Base-by-base conservation (phyloP, 2,797 vertebrate genomes). In the Anabas testudineus region DNA sequence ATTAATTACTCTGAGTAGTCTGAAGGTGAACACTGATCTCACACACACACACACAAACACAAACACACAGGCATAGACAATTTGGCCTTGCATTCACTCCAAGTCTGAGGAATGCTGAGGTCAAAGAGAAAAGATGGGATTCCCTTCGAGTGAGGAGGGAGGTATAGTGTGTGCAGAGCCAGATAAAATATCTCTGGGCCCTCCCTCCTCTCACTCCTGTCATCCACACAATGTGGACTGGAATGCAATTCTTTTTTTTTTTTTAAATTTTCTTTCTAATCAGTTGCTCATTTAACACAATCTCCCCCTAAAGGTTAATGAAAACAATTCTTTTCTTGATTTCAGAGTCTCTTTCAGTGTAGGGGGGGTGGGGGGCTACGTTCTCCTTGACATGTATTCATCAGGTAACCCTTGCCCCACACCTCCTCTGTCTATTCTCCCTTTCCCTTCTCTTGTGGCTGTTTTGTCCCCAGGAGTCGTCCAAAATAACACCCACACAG, bases 51-150 rank as follows among this genome's bases (percentile, higher is more conserved):
- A 39, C 56, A 3, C 47, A 26, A 46, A 51, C 57, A 39, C 56
- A 3, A 47, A 26, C 46, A 51, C 57, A 39, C 56, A 32, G 12
- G 14, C 32, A 61, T 43, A 47, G 62, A 46, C 30, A 13, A 67
- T 5, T 45, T 53, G 69, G 59, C 85, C 81, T 82, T 46, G 80
- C 65, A 78, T 80, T 83, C 70, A 80, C 48, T 71, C 32, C 15
- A 22, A 63, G 53, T 68, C 48, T 12, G 43, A 82, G 81, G 88
- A 91, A 91, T 91, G 85, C 51, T 42, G 71, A 86, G 86, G 85
- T 85, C 87, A 88, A 87, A 89, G 67, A 79, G 28, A 85, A 88
- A 81, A 82, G 72, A 81, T 79, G 89, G 89, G 84, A 91, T 87
- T 90, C 89, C 88, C 78, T 86, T 83, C 75, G 69, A 79, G 72